These are phyloP conservation scores for Cheilosia pagana DNA, from an alignment of 2,888 invertebrate species.

Conservation along the genomic window DNA sequence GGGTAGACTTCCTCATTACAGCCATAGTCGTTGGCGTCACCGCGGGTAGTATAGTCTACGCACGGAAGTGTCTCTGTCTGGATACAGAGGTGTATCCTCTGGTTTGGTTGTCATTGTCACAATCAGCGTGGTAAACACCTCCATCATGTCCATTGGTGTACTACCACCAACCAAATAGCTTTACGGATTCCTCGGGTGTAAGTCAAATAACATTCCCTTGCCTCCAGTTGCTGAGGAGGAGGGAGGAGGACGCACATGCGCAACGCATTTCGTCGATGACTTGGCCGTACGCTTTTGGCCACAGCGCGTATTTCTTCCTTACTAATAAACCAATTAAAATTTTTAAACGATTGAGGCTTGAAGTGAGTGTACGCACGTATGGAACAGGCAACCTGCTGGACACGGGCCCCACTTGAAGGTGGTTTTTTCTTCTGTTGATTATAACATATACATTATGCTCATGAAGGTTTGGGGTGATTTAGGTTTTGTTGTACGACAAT, in stretches of 20 bases:
- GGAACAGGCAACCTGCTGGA: not conserved
- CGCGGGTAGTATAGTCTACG: constrained; percentile 38
- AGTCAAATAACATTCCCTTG: constrained; percentile 38
- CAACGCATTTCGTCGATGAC: constrained; percentile 51
- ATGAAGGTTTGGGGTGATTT: not conserved
- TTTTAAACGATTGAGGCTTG: constrained; percentile 33
- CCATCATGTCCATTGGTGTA: constrained; percentile 61
- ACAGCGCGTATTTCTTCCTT: constrained; percentile 8
- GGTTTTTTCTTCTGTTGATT: not conserved
- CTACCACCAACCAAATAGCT: constrained; percentile 42
- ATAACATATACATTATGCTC: constrained; percentile 1
- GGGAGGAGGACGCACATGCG: constrained; percentile 19
- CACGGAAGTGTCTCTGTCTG: constrained; percentile 69
- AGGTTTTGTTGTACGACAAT: not conserved
- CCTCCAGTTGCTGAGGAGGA: not conserved
- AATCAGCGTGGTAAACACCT: constrained; percentile 68
- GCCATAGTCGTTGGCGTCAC: constrained; percentile 63
- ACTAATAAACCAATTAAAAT: constrained; percentile 70
- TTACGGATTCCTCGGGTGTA: constrained; percentile 34
- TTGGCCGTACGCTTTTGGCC: constrained; percentile 29
- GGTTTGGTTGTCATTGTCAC: constrained; percentile 67
- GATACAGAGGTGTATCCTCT: constrained; percentile 53
- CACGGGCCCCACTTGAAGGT: not conserved
- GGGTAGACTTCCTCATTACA: constrained; percentile 66
- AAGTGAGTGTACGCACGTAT: constrained; percentile 1